Evolutionary conservation across 2,797 vertebrate species (phyloP).

Genomic region (Catostomus latipinnis): DNA sequence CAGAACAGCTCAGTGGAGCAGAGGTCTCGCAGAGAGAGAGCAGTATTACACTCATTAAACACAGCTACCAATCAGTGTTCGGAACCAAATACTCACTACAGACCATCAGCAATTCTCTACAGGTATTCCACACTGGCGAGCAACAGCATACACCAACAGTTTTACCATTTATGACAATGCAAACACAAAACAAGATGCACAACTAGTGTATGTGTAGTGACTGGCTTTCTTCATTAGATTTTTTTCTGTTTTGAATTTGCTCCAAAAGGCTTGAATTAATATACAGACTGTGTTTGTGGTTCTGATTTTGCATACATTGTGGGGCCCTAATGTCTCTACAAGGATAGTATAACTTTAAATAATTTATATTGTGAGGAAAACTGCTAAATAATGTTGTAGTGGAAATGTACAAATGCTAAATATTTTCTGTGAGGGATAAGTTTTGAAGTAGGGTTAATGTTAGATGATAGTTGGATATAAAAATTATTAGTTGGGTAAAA

Average conservation of each 20-base stretch:
- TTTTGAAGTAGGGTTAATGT: no score
- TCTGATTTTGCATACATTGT: no score
- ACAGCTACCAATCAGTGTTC: constrained; percentile 88
- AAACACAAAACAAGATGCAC: neutral
- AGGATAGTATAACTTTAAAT: no score
- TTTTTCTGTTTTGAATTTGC: neutral
- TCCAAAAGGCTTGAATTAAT: neutral
- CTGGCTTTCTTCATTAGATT: neutral
- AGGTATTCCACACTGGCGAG: constrained; percentile 73
- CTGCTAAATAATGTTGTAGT: no score
- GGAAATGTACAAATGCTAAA: no score
- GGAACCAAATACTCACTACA: constrained; percentile 82
- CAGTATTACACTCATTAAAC: constrained; percentile 85
- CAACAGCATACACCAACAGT: neutral
- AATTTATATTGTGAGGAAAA: no score
- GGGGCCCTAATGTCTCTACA: no score
- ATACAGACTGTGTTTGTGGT: no score
- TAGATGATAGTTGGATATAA: no score
- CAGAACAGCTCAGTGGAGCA: constrained; percentile 80
- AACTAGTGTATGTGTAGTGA: neutral
- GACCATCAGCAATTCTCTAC: constrained; percentile 77
- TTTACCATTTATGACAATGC: neutral
- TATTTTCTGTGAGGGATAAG: no score
- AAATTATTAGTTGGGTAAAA: no score
- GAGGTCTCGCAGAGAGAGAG: constrained; percentile 75